Evolutionary conservation across 1,140 invertebrate genomes (phyloP), one percentile per base, ranked within the genome.

Genomic region (Drosophila ercepeae): DNA sequence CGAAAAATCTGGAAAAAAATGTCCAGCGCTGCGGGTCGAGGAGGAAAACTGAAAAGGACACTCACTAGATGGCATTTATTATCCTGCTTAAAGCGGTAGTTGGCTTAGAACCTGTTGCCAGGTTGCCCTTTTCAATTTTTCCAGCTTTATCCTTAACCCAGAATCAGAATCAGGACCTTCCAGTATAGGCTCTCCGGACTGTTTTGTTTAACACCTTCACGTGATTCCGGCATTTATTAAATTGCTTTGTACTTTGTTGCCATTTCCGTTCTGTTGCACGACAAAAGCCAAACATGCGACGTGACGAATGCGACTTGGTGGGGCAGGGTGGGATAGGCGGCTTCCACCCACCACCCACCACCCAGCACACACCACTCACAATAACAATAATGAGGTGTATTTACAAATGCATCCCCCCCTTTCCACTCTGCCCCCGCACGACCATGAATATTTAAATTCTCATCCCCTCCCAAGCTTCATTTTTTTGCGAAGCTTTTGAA

Each of bases 161-260:
- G 36, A 39, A 39, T 39, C 36, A n/a, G 13, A 4, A 16, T 5
- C 34, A 4, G 34, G 34, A 4, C 3, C 34, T n/a, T 9, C 11
- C 11, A 11, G 11, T n/a, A 13, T 34, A 39, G 54, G 68, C 55
- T 29, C 48, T 39, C 39, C 7, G 39, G 75, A 77, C 81, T 86
- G 81, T 88, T 86, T 86, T 86, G 81, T 70, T 86, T 88, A 88
- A 86, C 81, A 86, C 81, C 81, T 86, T 86, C 82, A 88, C 81
- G 82, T 88, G 81, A 86, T 88, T 86, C 81, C 81, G 81, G 81
- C 82, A 86, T 86, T 86, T 86, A 86, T 86, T 86, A 86, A 86
- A 88, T 88, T 81, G 81, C 82, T 76, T 84, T 77, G 81, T 88
- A 81, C 73, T 86, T 86, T 86, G 81, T 86, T 88, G 76, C 81